A percentile compares a stretch with the other conserved stretches of the same genome.
phyloP scores from a whole-genome alignment of 1,140 invertebrate species.

The Bombus huntii region DNA sequence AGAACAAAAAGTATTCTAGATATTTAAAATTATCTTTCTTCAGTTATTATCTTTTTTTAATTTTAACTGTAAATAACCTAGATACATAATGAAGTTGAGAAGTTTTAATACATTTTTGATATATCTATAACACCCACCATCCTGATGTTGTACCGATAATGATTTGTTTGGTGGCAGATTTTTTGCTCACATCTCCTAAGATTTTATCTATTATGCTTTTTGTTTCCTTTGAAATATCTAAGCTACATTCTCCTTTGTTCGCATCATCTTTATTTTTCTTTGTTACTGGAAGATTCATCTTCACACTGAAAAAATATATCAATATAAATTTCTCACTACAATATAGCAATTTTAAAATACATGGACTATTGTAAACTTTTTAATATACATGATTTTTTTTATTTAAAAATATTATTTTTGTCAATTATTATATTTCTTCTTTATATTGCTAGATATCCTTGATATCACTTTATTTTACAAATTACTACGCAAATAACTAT shows the following conservation, averaged over 20 bases:
- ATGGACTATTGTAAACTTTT: background rate
- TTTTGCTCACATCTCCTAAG: slow-evolving; percentile 90
- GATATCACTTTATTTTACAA: background rate
- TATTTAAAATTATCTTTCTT: background rate
- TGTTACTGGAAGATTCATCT: slow-evolving; percentile 73
- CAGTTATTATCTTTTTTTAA: background rate
- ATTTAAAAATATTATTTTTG: background rate
- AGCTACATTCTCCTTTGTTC: slow-evolving; percentile 76
- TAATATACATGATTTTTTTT: background rate
- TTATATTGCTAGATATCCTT: background rate
- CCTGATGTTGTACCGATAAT: slow-evolving; percentile 92
- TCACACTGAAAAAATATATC: slow-evolving; percentile 59
- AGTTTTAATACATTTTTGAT: background rate
- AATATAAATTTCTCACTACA: background rate
- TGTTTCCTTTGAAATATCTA: slow-evolving; percentile 86
- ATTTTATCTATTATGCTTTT: slow-evolving; percentile 89
- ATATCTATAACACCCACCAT: slow-evolving; percentile 86
- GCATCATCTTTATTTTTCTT: slow-evolving; percentile 77
- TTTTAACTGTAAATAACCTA: background rate
- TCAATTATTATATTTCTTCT: background rate
- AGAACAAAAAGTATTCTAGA: background rate
- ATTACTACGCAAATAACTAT: background rate
- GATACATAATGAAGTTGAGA: background rate
- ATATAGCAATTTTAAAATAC: background rate
- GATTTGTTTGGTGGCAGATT: slow-evolving; percentile 93